phyloP scores from a whole-genome alignment of 1,140 invertebrate species.

The Antheraea pernyi region DNA sequence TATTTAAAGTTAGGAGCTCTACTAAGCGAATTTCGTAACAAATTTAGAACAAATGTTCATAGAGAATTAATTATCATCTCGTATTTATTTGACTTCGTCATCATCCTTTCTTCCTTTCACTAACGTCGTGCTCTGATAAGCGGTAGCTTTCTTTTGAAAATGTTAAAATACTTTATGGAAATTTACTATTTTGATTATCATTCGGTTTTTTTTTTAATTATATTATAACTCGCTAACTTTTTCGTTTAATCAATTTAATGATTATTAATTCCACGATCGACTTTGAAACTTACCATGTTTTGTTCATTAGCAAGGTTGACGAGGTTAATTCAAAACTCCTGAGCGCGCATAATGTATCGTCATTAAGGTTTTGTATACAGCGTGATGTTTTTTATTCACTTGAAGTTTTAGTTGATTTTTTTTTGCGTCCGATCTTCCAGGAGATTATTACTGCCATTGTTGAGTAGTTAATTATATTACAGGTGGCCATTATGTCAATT shows the following conservation, averaged over 20 bases:
- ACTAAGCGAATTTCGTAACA: no score
- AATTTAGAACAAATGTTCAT: no score
- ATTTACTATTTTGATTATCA: not conserved
- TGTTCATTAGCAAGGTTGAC: constrained; percentile 14
- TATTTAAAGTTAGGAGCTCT: no score
- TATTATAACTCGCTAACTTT: no score
- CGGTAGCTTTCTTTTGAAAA: constrained; percentile 7
- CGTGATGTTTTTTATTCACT: not conserved
- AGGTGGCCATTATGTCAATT: no score
- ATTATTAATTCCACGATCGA: no score
- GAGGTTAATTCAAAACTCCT: constrained; percentile 17
- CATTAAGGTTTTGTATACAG: not conserved
- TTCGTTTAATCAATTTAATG: no score
- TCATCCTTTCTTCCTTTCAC: constrained; percentile 12
- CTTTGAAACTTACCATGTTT: not conserved
- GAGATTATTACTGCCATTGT: no score
- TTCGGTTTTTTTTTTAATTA: not conserved
- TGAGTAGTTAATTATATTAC: no score
- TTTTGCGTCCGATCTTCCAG: no score
- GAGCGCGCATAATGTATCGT: constrained; percentile 3
- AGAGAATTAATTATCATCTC: not conserved
- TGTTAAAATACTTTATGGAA: not conserved
- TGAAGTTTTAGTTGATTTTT: no score
- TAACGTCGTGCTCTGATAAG: constrained; percentile 9
- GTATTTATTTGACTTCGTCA: not conserved